A percentile compares a stretch with the other conserved stretches of the same genome.
phyloP scores from a whole-genome alignment of 1,140 invertebrate genomes.

The Eumeta japonica region DNA sequence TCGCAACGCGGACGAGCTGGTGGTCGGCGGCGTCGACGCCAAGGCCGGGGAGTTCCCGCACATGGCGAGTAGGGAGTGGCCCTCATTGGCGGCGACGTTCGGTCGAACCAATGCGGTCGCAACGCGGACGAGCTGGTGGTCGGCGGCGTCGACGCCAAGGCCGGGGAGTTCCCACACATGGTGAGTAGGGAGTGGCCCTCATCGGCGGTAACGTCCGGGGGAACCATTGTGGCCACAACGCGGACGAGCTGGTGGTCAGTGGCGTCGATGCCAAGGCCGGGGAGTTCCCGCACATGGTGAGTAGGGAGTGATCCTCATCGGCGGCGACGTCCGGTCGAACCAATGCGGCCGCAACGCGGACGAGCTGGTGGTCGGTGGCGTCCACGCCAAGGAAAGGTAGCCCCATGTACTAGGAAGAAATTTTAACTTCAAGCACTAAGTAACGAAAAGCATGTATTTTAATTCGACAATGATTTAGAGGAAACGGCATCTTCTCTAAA shows the following conservation, averaged over 20 bases:
- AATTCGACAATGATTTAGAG: too few species aligned
- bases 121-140: slow-evolving; percentile 18
- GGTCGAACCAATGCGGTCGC: slow-evolving; percentile 16
- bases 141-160: slow-evolving; percentile 15
- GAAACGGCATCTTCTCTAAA: too few species aligned
- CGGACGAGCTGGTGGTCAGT: slow-evolving; percentile 18
- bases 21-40: slow-evolving; percentile 21
- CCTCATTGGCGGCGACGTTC: slow-evolving; percentile 6
- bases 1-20: slow-evolving; percentile 17
- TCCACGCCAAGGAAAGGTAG: too few species aligned
- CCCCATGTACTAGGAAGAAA: too few species aligned
- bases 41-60: slow-evolving; percentile 18
- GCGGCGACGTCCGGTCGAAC: too few species aligned
- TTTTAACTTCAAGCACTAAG: too few species aligned
- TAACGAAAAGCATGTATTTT: too few species aligned
- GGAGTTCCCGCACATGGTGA: slow-evolving; percentile 19
- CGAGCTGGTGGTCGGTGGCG: too few species aligned
- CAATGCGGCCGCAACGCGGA: too few species aligned
- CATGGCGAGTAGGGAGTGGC: slow-evolving; percentile 2
- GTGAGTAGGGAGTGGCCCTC: slow-evolving; percentile 3
- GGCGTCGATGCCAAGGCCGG: slow-evolving; percentile 13
- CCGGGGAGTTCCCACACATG: slow-evolving; percentile 19
- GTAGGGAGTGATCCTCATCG: neutral
- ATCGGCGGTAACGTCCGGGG: slow-evolving; percentile 7
- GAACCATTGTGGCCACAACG: slow-evolving; percentile 18